Evolutionary conservation across 2,888 invertebrate species (phyloP).

Genomic region (Diarsia dahlii): DNA sequence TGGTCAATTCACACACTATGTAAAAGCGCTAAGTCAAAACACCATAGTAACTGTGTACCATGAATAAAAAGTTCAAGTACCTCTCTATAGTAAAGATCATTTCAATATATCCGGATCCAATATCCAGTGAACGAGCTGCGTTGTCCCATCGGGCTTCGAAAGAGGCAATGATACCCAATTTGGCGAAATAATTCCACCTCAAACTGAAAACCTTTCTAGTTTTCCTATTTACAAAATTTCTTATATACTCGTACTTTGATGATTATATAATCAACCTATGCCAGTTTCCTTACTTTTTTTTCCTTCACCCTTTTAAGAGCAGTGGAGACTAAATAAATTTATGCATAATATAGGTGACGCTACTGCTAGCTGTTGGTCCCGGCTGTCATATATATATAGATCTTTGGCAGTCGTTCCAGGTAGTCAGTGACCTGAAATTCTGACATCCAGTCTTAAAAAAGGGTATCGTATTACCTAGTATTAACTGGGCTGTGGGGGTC

Average conservation of each 20-base stretch:
- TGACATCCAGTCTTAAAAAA: too few relatives aligned
- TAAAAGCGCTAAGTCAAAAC: neutral
- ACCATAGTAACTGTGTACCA: too few relatives aligned
- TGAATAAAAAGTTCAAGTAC: neutral
- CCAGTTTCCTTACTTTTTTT: neutral
- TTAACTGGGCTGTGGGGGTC: too few relatives aligned
- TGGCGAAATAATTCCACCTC: conserved; percentile 16
- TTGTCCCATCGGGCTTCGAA: conserved; percentile 27
- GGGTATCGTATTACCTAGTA: too few relatives aligned
- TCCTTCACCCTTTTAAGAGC: neutral
- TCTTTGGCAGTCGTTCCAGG: too few relatives aligned
- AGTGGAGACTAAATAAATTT: neutral
- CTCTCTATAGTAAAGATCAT: neutral
- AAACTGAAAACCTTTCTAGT: conserved; percentile 37
- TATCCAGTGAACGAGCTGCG: conserved; percentile 22
- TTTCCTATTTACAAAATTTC: neutral
- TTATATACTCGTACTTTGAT: too few relatives aligned
- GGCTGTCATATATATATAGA: too few relatives aligned
- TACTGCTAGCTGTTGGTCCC: too few relatives aligned
- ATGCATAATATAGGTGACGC: too few relatives aligned
- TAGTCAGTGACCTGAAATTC: too few relatives aligned
- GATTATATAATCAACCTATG: neutral
- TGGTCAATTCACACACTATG: neutral
- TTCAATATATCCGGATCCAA: conserved; percentile 30
- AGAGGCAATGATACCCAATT: conserved; percentile 48